Percentiles rank a stretch among this genome's conserved stretches.
Evolutionary conservation across 2,113 vertebrate genomes (phyloP).

Genomic region (Cottus gobio): DNA sequence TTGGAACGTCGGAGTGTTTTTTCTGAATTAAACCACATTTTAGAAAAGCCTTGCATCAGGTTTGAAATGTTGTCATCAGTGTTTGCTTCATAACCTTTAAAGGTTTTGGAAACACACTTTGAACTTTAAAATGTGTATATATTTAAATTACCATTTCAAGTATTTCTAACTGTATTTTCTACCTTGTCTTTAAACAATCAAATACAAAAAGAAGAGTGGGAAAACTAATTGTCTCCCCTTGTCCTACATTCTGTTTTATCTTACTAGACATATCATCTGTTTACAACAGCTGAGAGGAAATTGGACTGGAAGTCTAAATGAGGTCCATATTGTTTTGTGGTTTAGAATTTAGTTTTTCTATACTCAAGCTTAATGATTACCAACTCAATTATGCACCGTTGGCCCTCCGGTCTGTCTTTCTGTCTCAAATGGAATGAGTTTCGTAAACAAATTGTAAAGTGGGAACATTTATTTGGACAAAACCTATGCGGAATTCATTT

Average conservation of each 20-base stretch:
- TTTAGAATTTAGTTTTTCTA: background rate
- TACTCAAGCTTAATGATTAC: background rate
- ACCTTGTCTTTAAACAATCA: background rate
- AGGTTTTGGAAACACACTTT: background rate
- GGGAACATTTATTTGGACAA: slow-evolving; percentile 49
- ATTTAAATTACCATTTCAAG: background rate
- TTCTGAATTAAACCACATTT: background rate
- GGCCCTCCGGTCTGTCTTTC: background rate
- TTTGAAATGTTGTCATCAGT: background rate
- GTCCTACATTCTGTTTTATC: background rate
- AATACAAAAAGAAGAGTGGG: background rate
- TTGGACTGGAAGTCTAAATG: background rate
- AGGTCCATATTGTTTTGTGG: background rate
- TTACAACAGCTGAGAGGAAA: background rate
- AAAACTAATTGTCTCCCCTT: background rate
- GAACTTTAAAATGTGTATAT: background rate
- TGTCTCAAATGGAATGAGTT: background rate
- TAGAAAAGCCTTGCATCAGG: background rate
- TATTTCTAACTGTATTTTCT: background rate
- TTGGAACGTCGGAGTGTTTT: background rate
- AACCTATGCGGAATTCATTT: slow-evolving; percentile 5
- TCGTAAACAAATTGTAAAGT: background rate
- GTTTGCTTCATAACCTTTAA: background rate
- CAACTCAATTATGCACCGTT: background rate
- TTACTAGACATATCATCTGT: background rate